Base-by-base conservation (phyloP, 2,113 vertebrate genomes). In the Phoxinus phoxinus region DNA sequence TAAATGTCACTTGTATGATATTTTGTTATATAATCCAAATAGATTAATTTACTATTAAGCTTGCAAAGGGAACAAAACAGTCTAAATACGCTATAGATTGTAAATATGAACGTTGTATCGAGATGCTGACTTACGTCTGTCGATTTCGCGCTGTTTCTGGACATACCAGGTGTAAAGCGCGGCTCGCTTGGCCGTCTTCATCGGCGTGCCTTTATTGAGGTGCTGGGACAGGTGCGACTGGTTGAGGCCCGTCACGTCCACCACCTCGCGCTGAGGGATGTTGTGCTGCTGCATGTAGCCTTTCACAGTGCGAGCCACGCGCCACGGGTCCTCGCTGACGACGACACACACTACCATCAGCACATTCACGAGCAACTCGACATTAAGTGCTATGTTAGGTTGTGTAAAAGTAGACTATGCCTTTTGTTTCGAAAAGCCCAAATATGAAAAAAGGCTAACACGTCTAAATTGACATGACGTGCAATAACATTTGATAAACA, bases 231-330 rank as follows among this genome's bases (percentile, higher is more conserved):
- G 97, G 93, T 99, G 98, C 5, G 98, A 99, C 94, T 99, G 98
- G 91, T 99, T 99, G 90, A 99, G 95, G 48, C 98, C 98, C 0
- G 98, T 99, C 92, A 99, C 95, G 4, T 99, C 98, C 85, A 99
- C 98, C 90, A 99, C 98, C 91, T 99, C 98, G 67, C 98, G 89
- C 92, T 99, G 98, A 0, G 98, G 98, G 91, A 99, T 99, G 92
- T 99, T 99, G 95, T 99, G 98, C 84, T 99, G 98, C 90, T 99
- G 98, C 98, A 99, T 99, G 95, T 99, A 99, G 25, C 96, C 96
- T 94, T 99, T 99, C 94, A 99, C 98, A 95, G 98, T 99, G 91
- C 98, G 98, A 25, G 98, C 98, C 21, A 97, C 97, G 73, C 98
- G 97, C 98, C 98, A 99, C 0, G 98, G 98, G 90, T 99, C 98